A percentile compares a stretch with the other conserved stretches of the same genome.
phyloP scores from a whole-genome alignment of 1,140 invertebrate genomes.

The Coboldia fuscipes region DNA sequence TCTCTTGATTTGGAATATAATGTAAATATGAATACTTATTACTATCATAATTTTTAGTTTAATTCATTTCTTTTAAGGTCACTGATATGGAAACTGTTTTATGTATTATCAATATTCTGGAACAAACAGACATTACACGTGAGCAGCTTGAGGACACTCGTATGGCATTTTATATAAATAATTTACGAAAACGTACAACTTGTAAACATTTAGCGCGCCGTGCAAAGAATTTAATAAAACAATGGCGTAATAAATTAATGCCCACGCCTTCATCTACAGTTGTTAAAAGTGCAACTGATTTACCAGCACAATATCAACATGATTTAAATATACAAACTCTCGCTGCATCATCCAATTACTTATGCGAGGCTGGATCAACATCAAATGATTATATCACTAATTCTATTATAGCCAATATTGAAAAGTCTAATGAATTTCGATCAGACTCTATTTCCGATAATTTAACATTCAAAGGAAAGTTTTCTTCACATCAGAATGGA shows the following conservation, averaged over 20 bases:
- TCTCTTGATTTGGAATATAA: constrained; percentile 42
- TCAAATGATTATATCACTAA: too few species aligned
- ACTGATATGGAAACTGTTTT: constrained; percentile 80
- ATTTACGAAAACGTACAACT: constrained; percentile 62
- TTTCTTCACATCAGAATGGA: too few species aligned
- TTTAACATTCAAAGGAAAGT: too few species aligned
- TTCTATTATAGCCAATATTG: too few species aligned
- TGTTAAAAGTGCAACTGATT: constrained; percentile 8
- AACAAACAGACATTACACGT: constrained; percentile 82
- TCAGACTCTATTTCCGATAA: too few species aligned
- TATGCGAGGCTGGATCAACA: too few species aligned
- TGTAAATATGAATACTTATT: constrained; percentile 22
- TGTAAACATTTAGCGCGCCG: constrained; percentile 60
- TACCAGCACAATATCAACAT: not conserved
- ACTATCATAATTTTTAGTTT: not conserved
- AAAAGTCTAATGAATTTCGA: too few species aligned
- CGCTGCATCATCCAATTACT: too few species aligned
- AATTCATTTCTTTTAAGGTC: constrained; percentile 44
- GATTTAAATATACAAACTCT: too few species aligned
- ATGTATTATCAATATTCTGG: constrained; percentile 79
- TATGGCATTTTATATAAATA: constrained; percentile 86
- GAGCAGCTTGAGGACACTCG: constrained; percentile 81
- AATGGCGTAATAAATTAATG: constrained; percentile 68
- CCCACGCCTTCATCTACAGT: constrained; percentile 10
- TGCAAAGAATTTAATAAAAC: constrained; percentile 73